phyloP scores from a whole-genome alignment of 2,888 invertebrate species.

The Eilema caniola region DNA sequence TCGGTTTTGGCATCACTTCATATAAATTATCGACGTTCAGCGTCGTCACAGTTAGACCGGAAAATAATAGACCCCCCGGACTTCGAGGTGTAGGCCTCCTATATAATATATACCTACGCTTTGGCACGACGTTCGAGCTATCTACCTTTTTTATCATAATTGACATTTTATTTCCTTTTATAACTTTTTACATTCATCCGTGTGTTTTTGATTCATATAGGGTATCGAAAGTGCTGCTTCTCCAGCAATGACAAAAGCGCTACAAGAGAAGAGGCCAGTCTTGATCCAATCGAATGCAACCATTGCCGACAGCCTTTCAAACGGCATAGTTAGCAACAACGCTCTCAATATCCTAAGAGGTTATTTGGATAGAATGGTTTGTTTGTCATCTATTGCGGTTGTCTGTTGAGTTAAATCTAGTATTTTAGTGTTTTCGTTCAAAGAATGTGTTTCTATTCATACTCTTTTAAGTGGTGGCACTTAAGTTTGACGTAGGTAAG shows the following conservation, averaged over 20 bases:
- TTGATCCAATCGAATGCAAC: constrained; percentile 88
- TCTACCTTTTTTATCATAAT: no score
- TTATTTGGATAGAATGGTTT: constrained; percentile 91
- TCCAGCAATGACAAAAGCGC: constrained; percentile 91
- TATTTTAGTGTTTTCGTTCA: background rate
- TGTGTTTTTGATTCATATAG: constrained; percentile 73
- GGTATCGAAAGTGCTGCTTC: constrained; percentile 95
- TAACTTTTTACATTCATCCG: background rate
- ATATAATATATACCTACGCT: no score
- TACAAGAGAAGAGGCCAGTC: constrained; percentile 89
- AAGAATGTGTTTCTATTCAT: no score
- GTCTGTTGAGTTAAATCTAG: background rate
- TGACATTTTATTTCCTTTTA: background rate
- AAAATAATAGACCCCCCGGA: no score
- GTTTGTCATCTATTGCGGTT: background rate
- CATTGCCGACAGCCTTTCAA: constrained; percentile 93
- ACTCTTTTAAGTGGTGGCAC: no score
- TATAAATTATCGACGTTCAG: no score
- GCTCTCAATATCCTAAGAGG: constrained; percentile 90
- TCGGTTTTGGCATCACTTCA: no score
- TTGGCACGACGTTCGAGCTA: no score
- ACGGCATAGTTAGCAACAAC: constrained; percentile 92
- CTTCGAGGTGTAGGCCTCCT: no score
- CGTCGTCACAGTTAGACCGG: no score
- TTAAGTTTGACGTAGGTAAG: no score